phyloP scores from a whole-genome alignment of 2,888 invertebrate genomes.

The Clitarchus hookeri region DNA sequence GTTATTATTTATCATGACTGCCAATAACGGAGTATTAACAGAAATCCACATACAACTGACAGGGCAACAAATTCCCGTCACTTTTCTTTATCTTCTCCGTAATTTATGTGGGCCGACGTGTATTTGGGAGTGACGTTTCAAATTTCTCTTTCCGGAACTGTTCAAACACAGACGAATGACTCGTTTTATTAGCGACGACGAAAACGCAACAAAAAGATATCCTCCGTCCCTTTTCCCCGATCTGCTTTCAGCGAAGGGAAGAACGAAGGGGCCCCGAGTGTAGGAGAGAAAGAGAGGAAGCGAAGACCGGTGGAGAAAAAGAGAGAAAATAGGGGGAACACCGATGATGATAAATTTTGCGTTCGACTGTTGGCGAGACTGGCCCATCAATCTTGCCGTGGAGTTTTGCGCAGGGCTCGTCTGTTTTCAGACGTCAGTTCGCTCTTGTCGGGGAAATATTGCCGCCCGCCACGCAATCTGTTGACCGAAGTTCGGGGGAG shows the following conservation, averaged over 20 bases:
- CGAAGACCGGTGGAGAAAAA: not conserved
- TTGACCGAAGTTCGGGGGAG: conserved; percentile 36
- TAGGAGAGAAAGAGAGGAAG: not conserved
- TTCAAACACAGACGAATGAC: conserved; percentile 9
- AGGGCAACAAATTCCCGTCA: not conserved
- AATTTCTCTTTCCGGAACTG: conserved; percentile 7
- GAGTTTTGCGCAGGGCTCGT: conserved; percentile 21
- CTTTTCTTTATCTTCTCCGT: not conserved
- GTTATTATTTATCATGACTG: no score
- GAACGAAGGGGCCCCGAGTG: not conserved
- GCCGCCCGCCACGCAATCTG: conserved; percentile 32
- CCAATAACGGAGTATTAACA: no score
- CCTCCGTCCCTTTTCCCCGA: not conserved
- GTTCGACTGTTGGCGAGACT: conserved; percentile 29
- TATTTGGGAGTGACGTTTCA: not conserved
- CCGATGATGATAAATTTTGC: conserved; percentile 32
- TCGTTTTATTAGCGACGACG: conserved; percentile 9
- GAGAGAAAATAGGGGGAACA: not conserved
- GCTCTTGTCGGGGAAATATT: conserved; percentile 30
- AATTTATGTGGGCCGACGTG: conserved; percentile 6
- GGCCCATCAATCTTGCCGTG: conserved; percentile 31
- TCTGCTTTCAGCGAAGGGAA: not conserved
- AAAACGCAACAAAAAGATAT: conserved; percentile 3
- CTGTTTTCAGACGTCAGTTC: conserved; percentile 32
- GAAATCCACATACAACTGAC: not conserved